Evolutionary conservation across 2,888 invertebrate genomes (phyloP).

Genomic region (Tricholauxania praeusta): DNA sequence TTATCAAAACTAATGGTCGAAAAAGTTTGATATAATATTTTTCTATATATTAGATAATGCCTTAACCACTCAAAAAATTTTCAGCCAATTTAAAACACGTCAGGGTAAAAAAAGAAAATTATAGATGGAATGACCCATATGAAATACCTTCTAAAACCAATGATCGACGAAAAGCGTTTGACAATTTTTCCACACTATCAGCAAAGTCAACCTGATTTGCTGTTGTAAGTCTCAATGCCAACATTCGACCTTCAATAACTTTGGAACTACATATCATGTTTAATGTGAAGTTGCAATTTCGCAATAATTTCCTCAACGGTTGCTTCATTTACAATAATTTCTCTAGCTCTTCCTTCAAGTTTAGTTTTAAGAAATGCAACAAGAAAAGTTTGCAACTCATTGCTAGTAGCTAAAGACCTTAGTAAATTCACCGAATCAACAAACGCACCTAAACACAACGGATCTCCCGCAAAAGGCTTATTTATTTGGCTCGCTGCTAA

Average conservation of each 20-base stretch:
- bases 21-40: too few species aligned
- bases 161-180: not conserved
- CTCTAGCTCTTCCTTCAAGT: not conserved
- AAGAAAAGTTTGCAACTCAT: not conserved
- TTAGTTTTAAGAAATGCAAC: not conserved
- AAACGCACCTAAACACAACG: not conserved
- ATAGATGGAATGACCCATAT: too few species aligned
- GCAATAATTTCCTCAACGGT: not conserved
- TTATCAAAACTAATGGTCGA: too few species aligned
- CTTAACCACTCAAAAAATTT: too few species aligned
- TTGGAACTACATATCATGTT: not conserved
- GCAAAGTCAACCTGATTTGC: not conserved
- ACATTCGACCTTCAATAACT: conserved; percentile 2
- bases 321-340: not conserved
- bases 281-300: not conserved
- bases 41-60: too few species aligned
- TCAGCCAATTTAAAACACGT: too few species aligned
- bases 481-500: conserved; percentile 13
- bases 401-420: not conserved
- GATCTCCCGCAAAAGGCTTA: not conserved
- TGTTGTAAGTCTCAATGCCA: not conserved
- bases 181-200: not conserved
- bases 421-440: not conserved
- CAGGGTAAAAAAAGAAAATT: too few species aligned
- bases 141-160: not conserved